Evolutionary conservation across 92 coral and sea anemone species (phyloP).

Genomic region (Phenganax subtilis): DNA sequence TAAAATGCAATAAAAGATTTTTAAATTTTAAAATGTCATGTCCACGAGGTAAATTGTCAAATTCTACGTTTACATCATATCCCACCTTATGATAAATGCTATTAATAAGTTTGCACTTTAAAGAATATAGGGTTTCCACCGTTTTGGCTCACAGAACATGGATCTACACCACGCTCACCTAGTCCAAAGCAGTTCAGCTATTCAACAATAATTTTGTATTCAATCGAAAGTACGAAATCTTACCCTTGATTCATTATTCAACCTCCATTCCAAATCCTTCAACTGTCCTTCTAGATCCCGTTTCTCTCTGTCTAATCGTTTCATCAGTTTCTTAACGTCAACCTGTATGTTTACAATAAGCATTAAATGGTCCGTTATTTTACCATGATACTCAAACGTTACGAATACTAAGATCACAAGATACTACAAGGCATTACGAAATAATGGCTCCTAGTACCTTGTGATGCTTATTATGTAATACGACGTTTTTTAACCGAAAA

Average conservation of each 20-base stretch:
- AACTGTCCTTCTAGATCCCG: constrained; percentile 82
- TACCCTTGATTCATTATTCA: constrained; percentile 97
- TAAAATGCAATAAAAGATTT: constrained; percentile 9
- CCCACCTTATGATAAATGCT: background rate
- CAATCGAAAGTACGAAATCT: background rate
- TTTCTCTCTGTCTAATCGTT: constrained; percentile 82
- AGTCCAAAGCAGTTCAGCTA: background rate
- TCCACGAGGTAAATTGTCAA: background rate
- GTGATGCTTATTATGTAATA: too few relatives aligned
- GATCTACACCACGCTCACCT: background rate
- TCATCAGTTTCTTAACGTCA: constrained; percentile 87
- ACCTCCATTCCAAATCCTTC: constrained; percentile 93
- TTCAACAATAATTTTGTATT: too few relatives aligned
- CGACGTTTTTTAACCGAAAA: too few relatives aligned
- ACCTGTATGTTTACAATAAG: constrained; percentile 42
- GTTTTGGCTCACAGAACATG: background rate
- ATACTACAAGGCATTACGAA: background rate
- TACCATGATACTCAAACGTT: background rate
- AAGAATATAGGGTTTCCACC: too few relatives aligned
- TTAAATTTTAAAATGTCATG: background rate
- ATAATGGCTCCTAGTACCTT: too few relatives aligned
- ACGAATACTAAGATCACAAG: background rate
- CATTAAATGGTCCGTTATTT: background rate
- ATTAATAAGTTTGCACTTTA: background rate
- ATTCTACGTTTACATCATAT: background rate